A percentile compares a stretch with the other conserved stretches of the same genome.
Evolutionary conservation across 2,113 vertebrate species (phyloP).

Genomic region (Dryoscopus gambensis): DNA sequence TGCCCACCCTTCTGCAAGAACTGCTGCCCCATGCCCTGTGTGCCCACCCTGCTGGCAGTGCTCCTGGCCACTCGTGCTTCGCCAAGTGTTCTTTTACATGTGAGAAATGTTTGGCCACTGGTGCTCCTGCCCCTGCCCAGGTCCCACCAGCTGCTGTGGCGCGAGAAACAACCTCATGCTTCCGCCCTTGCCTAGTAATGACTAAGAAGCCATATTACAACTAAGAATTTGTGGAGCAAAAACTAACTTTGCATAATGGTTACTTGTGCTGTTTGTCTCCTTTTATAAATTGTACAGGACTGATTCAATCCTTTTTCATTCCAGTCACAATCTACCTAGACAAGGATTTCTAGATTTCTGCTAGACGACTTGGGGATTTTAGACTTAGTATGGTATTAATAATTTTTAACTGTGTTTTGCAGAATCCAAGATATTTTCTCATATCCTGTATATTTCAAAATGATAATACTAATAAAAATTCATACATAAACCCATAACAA

Average conservation of each 20-base stretch:
- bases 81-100: background rate
- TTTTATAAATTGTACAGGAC: background rate
- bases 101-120: background rate
- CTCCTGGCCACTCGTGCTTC: background rate
- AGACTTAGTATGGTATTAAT: background rate
- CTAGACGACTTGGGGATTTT: background rate
- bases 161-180: background rate
- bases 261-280: background rate
- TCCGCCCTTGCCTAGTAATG: background rate
- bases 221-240: background rate
- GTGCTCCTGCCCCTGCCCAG: background rate
- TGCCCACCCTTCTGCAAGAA: background rate
- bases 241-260: background rate
- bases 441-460: background rate
- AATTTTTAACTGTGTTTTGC: background rate
- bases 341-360: background rate
- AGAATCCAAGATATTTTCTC: background rate
- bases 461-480: background rate
- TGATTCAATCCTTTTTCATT: background rate
- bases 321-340: background rate
- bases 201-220: background rate
- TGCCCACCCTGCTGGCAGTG: background rate
- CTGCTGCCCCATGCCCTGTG: background rate
- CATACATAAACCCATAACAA: background rate
- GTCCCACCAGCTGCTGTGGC: background rate